phyloP scores from a whole-genome alignment of 2,113 vertebrate genomes.

The Malurus melanocephalus region DNA sequence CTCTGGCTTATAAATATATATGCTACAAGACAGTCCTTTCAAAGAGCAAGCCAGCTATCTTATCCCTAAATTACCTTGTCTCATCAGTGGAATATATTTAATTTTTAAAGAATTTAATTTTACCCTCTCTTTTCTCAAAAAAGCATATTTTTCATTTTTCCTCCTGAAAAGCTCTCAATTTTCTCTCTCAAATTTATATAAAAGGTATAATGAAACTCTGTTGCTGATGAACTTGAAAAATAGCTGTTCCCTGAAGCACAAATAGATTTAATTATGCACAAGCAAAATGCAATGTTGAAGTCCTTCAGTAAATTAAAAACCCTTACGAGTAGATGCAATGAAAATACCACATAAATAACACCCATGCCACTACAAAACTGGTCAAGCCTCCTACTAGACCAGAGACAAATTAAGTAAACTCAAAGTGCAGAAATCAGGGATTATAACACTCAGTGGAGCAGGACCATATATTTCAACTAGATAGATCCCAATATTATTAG shows the following conservation, averaged over 20 bases:
- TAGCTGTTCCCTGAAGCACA: not conserved
- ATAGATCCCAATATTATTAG: not conserved
- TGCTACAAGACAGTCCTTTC: not conserved
- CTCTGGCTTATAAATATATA: not conserved
- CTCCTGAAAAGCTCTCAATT: not conserved
- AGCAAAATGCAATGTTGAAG: not conserved
- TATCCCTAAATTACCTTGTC: not conserved
- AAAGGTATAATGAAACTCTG: not conserved
- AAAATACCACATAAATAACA: not conserved
- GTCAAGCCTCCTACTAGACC: not conserved
- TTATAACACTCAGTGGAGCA: not conserved
- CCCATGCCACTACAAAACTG: not conserved
- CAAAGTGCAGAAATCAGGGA: not conserved
- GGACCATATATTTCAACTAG: not conserved
- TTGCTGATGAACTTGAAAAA: not conserved
- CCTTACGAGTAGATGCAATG: not conserved
- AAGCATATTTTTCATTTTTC: not conserved
- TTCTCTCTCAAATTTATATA: not conserved
- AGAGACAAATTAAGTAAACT: not conserved
- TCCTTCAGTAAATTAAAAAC: not conserved
- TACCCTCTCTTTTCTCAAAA: not conserved
- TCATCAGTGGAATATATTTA: not conserved
- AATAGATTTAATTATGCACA: not conserved
- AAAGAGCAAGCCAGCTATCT: not conserved
- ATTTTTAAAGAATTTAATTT: not conserved